Base-by-base conservation (phyloP, 2,888 invertebrate species). In the Cryptocephalus moraei region DNA sequence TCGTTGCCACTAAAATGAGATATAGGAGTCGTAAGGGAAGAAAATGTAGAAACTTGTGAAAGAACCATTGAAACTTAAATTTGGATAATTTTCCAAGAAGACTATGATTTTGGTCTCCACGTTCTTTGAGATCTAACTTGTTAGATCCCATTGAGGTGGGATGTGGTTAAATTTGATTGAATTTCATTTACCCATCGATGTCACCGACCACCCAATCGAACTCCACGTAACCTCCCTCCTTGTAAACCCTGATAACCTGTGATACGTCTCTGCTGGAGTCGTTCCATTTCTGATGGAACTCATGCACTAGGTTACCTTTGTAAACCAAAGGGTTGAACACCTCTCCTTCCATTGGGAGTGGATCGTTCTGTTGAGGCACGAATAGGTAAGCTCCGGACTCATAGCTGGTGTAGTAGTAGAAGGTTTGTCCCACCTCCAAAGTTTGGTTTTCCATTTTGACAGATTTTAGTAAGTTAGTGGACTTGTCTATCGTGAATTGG, bases 311-410 rank as follows among this genome's bases (percentile, higher is more conserved):
- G 11, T 52, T 47, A 12, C 56, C 55, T 9, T 8, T 43, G 11
- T 46, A 9, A 39, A 14, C 14, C 47, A n/a, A 33, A 32, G 10
- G 34, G 47, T 49, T 13, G 49, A 39, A 11, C 13, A 38, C 32
- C 11, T 9, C 31, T 38, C 48, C 13, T n/a, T 36, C 12, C 12
- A 6, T 22, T 4, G 22, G 22, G 6, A 22, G 22, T 4, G 11
- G 14, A 10, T 3, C 8, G 12, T 40, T 8, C 10, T 10, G 3
- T 2, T 8, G 34, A 0, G 89, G 89, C 41, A 89, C 73, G 67
- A 91, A 89, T 32, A 94, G 85, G 60, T 96, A 96, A 0, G 95
- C 95, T 0, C 96, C 96, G 0, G 94, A 93, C 0, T 91, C 4
- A 22, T 38, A 81, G 48, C 89, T 73, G 53, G 32, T 11, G 60